Evolutionary conservation across 2,888 invertebrate species (phyloP).

Genomic region (Conistra vaccinii): DNA sequence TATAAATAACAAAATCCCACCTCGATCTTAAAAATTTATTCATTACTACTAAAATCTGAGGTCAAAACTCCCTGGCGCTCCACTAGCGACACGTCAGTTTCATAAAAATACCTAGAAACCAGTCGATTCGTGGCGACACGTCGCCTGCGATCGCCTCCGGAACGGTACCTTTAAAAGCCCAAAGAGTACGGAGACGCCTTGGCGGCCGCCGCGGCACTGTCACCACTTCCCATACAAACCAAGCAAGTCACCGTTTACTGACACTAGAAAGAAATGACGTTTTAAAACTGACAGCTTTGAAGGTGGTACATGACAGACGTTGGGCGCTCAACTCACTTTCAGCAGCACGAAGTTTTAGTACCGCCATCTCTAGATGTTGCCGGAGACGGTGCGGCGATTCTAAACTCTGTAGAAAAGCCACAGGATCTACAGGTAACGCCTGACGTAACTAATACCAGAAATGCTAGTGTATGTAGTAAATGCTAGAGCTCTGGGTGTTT

Average conservation of each 20-base stretch:
- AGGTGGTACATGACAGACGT: neutral
- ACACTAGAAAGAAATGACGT: neutral
- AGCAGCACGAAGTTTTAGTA: no score
- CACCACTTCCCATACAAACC: neutral
- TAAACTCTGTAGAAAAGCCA: neutral
- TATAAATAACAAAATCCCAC: no score
- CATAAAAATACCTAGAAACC: no score
- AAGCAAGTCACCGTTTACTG: neutral
- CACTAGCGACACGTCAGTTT: no score
- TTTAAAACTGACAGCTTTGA: neutral
- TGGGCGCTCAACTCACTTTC: neutral
- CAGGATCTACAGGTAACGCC: neutral
- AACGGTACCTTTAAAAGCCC: neutral
- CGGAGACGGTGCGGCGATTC: neutral
- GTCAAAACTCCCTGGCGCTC: no score
- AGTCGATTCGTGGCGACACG: no score
- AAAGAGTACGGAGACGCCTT: neutral
- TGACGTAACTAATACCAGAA: neutral
- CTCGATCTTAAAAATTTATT: no score
- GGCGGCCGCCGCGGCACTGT: neutral
- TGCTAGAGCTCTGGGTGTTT: neutral
- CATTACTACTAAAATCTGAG: no score
- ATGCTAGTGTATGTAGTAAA: neutral
- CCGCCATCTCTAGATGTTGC: neutral
- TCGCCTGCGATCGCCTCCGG: no score